Evolutionary conservation across 2,888 invertebrate genomes (phyloP), one percentile per base, ranked within the genome.

Genomic region (Oeneis ivallda): DNA sequence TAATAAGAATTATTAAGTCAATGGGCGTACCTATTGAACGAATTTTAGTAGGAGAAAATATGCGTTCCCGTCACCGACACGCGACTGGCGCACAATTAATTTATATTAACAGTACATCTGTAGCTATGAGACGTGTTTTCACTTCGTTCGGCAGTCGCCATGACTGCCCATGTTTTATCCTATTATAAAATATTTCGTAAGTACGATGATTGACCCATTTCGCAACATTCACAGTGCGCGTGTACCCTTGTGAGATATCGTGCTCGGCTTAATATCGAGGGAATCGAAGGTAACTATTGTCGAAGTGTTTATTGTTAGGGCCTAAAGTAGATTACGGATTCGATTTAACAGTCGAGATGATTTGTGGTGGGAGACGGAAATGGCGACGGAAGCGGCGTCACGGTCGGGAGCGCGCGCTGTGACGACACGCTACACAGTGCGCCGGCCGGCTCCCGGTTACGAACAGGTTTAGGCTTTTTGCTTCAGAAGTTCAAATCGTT

Each of bases 301-400:
- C 60, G 45, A 49, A 62, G 41, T 60, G 63, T 56, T 63, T 60
- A 66, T 66, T 68, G 63, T 68, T 50, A 45, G 66, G 63, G 60
- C 66, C 17, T 53, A 59, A 57, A 66, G 68, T 62, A 49, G 62
- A 65, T 68, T 62, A 72, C 60, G 56, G 84, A 81, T 80, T 78
- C 77, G 76, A 84, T 83, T 84, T 76, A 84, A 82, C 82, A 81
- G 84, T 81, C 83, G 84, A 86, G 82, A 87, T 84, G 84, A 83
- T 85, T 82, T 78, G 83, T 79, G 79, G 83, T 83, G 79, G 86
- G 85, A 85, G 89, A 86, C 90, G 91, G 91, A 92, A 90, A 83
- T 80, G 76, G 74, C 81, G 76, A 79, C 90, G 91, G 91, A 91
- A 90, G 81, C 85, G 81, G 83, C 83, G 88, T 88, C 87, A 88